Evolutionary conservation across 2,113 vertebrate genomes (phyloP), one percentile per base, ranked within the genome.

Genomic region (Phycodurus eques): DNA sequence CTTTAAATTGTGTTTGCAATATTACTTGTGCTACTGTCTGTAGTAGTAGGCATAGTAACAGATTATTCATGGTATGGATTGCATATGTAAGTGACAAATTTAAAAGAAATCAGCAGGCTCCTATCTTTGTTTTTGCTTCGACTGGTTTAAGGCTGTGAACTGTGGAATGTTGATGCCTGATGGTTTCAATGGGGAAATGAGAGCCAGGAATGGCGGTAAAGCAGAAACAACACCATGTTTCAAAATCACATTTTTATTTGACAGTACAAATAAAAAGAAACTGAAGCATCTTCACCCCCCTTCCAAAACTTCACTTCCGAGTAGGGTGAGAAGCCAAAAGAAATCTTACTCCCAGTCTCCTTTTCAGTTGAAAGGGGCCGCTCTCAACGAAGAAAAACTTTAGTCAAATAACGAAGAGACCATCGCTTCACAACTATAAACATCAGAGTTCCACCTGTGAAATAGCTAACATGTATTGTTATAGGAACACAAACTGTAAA

Each of bases 231-330:
- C 82, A 44, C 87, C 82, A 35, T 68, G 77, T 91, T 91, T 86
- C 74, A 89, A 92, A 93, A 83, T 89, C 69, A 91, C 81, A 83
- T 78, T 85, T 93, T 93, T 93, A 93, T 93, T 93, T 75, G 79
- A 87, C 89, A 92, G 85, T 88, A 92, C 92, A 93, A 82, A 77
- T 88, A 86, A 90, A 90, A 89, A 22, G 71, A 88, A 88, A 85
- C 63, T 80, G 81, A 80, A 82, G 75, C 60, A 71, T 88, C 89
- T 89, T 90, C 85, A 69, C 80, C 81, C 49, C 59, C 73, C 74
- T 76, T 82, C 77, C 87, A 88, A 84, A 84, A 90, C 82, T 78
- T 73, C 54, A 83, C 83, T 85, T 88, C 85, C 62, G 66, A 22
- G 64, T 59, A 62, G 68, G 33, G 73, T 51, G 46, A 76, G 56